phyloP scores from a whole-genome alignment of 2,113 vertebrate genomes.

The Nesogale talazaci region DNA sequence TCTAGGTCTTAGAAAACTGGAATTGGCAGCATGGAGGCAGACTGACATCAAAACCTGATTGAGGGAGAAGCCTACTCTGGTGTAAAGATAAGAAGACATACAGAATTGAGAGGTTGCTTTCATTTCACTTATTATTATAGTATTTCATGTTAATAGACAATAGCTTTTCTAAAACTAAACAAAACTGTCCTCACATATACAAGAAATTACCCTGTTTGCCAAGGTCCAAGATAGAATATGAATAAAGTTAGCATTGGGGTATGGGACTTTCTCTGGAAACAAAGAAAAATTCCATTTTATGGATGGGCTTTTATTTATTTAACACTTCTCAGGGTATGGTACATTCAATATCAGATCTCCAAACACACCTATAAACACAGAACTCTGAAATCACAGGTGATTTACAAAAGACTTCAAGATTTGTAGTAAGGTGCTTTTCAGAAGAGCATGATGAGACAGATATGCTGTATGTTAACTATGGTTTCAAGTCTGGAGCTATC shows the following conservation, averaged over 20 bases:
- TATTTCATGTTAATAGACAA: background rate
- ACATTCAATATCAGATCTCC: too few species aligned
- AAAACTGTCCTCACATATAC: background rate
- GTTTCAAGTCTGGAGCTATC: too few species aligned
- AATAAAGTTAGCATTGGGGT: background rate
- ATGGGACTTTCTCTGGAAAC: background rate
- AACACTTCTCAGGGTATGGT: background rate
- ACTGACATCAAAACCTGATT: background rate
- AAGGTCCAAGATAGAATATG: background rate
- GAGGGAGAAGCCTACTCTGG: background rate
- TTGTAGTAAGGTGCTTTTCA: too few species aligned
- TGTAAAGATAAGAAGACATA: background rate
- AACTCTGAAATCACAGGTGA: too few species aligned
- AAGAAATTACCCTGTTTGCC: background rate
- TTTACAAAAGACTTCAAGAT: too few species aligned
- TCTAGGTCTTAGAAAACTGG: background rate
- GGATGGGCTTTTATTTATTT: background rate
- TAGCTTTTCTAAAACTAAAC: background rate
- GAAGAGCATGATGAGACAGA: too few species aligned
- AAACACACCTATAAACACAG: too few species aligned
- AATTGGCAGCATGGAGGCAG: background rate
- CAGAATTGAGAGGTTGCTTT: background rate
- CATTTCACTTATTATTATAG: slow-evolving; percentile 1
- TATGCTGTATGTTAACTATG: too few species aligned
- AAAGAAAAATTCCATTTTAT: slow-evolving; percentile 1